Evolutionary conservation across 1,140 invertebrate species (phyloP).

Genomic region (Magallana angulata): DNA sequence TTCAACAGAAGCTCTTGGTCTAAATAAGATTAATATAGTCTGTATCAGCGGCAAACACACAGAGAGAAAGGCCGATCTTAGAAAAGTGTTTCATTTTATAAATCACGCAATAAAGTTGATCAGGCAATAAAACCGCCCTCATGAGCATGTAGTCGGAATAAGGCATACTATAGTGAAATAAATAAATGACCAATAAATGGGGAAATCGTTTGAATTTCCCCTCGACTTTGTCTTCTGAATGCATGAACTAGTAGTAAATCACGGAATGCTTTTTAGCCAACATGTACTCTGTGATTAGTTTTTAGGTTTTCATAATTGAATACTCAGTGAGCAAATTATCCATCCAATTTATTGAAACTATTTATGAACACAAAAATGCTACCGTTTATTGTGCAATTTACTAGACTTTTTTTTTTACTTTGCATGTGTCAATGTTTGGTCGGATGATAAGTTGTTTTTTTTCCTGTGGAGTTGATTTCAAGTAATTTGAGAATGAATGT

Average conservation of each 20-base stretch:
- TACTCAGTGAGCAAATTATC: background rate
- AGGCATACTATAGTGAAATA: background rate
- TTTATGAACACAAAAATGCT: background rate
- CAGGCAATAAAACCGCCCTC: background rate
- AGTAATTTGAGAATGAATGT: too few species aligned
- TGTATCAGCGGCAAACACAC: too few species aligned
- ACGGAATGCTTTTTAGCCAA: conserved; percentile 4
- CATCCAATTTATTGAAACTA: background rate
- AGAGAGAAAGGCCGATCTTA: too few species aligned
- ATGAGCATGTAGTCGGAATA: background rate
- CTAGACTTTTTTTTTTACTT: too few species aligned
- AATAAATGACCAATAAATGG: background rate
- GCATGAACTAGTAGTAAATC: background rate
- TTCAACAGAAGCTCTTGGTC: too few species aligned
- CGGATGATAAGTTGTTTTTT: too few species aligned
- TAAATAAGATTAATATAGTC: too few species aligned
- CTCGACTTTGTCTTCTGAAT: background rate
- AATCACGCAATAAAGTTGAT: background rate
- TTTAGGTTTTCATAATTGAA: too few species aligned
- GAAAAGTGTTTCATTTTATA: too few species aligned
- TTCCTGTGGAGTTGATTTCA: too few species aligned
- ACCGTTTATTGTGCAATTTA: too few species aligned
- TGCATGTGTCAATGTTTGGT: too few species aligned
- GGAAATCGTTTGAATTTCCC: background rate
- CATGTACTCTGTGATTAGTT: background rate